phyloP scores from a whole-genome alignment of 2,888 invertebrate species.

The Pyrgus malvae region DNA sequence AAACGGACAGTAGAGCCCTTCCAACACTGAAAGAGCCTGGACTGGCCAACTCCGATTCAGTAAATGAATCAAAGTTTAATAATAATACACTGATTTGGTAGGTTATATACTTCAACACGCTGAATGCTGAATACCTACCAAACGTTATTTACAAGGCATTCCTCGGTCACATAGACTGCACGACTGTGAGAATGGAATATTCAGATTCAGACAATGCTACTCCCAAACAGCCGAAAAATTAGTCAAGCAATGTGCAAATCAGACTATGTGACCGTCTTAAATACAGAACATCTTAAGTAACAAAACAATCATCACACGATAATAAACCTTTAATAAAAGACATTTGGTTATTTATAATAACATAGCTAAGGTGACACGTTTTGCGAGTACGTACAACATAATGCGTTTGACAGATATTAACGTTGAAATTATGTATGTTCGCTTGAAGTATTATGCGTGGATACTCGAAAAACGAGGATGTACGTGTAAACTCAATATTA shows the following conservation, averaged over 20 bases:
- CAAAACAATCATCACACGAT: conserved; percentile 74
- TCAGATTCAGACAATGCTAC: background rate
- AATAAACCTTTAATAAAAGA: conserved; percentile 67
- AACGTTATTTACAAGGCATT: conserved; percentile 58
- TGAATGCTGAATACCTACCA: conserved; percentile 68
- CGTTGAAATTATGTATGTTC: background rate
- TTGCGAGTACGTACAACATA: conserved; percentile 27
- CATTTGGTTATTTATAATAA: conserved; percentile 49
- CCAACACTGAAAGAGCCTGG: conserved; percentile 41
- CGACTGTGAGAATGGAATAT: background rate
- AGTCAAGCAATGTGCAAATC: conserved; percentile 50
- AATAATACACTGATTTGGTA: conserved; percentile 55
- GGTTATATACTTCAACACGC: conserved; percentile 61
- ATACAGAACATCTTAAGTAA: conserved; percentile 54
- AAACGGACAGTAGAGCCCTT: conserved; percentile 39
- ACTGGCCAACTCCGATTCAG: conserved; percentile 32
- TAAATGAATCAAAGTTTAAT: conserved; percentile 34
- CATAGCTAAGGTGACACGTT: conserved; percentile 37
- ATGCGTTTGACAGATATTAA: background rate
- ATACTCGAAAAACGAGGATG: conserved; percentile 16
- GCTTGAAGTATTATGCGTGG: background rate
- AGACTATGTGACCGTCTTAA: conserved; percentile 55
- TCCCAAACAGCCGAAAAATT: conserved; percentile 10
- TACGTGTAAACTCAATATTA: conserved; percentile 24
- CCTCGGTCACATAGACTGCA: conserved; percentile 32